phyloP scores from a whole-genome alignment of 2,113 vertebrate genomes.

The Saimiri boliviensis region DNA sequence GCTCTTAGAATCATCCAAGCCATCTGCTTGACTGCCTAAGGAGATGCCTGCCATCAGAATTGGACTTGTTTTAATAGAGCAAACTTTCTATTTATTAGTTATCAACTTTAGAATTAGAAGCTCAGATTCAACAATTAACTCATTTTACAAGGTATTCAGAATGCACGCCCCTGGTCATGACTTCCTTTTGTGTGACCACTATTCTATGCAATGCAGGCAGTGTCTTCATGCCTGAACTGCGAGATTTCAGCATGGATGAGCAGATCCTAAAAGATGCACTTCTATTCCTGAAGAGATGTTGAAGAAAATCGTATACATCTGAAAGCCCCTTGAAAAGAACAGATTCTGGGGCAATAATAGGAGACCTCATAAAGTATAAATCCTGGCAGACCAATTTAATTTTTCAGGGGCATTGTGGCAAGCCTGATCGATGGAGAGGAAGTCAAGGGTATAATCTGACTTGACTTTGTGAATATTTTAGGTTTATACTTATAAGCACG shows the following conservation, averaged over 20 bases:
- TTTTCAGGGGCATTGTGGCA: conserved; percentile 9
- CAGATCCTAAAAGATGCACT: background rate
- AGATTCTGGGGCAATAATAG: background rate
- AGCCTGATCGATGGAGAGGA: background rate
- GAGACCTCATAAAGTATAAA: background rate
- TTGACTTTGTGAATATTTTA: background rate
- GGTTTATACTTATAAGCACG: background rate
- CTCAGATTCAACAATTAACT: background rate
- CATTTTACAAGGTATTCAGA: background rate
- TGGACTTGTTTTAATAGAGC: background rate
- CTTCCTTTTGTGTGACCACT: background rate
- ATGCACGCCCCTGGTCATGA: fast-evolving
- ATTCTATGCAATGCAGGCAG: background rate
- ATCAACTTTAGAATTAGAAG: background rate
- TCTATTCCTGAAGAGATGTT: background rate
- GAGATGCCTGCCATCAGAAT: background rate
- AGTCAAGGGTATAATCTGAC: background rate
- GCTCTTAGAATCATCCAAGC: background rate
- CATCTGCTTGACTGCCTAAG: background rate
- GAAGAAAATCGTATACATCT: background rate
- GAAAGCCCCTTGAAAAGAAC: conserved; percentile 11
- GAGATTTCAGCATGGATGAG: background rate
- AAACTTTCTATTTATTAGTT: background rate
- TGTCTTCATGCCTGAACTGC: background rate
- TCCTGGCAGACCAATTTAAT: conserved; percentile 8